Evolutionary conservation across 2,797 vertebrate species (phyloP), one percentile per base, ranked within the genome.

Genomic region (Ataeniobius toweri): DNA sequence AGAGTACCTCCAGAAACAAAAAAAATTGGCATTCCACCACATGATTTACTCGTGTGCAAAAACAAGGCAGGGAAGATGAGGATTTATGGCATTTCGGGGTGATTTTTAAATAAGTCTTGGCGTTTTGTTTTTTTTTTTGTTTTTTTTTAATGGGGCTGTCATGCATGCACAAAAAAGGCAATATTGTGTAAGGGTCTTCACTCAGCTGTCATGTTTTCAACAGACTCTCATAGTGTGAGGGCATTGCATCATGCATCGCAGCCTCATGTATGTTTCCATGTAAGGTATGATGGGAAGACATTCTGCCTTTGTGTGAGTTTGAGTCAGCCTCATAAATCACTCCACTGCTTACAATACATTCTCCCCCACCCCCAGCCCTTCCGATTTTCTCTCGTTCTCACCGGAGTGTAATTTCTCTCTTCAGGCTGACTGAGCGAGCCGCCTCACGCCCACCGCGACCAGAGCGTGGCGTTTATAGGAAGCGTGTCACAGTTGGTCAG

Each of bases 211-310:
- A 85, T 84, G 86, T 83, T 88, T 90, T 88, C 84, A 85, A 24
- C 88, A 77, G 83, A 78, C 80, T 78, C 75, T 69, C 80, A 3
- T 78, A 55, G 81, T 88, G 86, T 82, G 80, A 74, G 74, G 82
- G 82, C 82, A 88, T 93, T 93, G 93, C 92, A 88, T 93, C 92
- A 93, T 89, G 82, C 85, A 75, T 80, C 80, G 6, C 71, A 77
- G 82, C 83, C 88, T 86, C 85, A 90, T 87, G 87, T 77, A 87
- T 89, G 89, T 92, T 88, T 93, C 94, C 92, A 92, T 95, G 92
- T 95, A 94, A 90, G 93, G 94, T 90, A 93, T 88, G 89, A 93
- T 83, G 82, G 86, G 84, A 93, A 92, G 84, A 88, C 83, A 26
- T 86, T 90, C 83, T 92, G 80, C 80, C 76, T 74, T 48, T 22